Conservation (phyloP, 2,797 vertebrate species). For the Lemur catta region DNA sequence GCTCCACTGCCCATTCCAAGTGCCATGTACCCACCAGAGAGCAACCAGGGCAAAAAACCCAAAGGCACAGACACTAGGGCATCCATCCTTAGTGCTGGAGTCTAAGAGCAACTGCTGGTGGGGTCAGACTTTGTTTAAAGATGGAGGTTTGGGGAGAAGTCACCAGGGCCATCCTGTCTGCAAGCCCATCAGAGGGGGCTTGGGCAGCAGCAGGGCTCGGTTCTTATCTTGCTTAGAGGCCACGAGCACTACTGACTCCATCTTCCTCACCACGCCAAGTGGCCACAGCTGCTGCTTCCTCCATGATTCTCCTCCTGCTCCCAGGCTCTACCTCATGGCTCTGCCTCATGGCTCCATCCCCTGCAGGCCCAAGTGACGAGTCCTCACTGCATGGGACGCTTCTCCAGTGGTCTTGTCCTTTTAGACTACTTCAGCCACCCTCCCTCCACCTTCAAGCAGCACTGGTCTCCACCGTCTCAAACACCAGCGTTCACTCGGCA, state of each 20-base stretch:
- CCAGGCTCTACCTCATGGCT: too few species aligned
- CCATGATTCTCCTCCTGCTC: too few species aligned
- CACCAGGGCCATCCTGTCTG: not conserved
- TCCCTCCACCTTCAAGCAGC: too few species aligned
- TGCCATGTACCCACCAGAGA: not conserved
- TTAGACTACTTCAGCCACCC: not conserved
- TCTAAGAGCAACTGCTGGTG: not conserved
- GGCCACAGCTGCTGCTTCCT: not conserved
- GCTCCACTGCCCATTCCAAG: not conserved
- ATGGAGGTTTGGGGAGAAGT: not conserved
- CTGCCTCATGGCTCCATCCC: not conserved
- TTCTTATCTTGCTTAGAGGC: not conserved
- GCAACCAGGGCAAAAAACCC: not conserved
- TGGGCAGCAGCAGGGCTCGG: not conserved
- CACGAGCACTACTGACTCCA: not conserved
- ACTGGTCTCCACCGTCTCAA: not conserved
- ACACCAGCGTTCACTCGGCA: not conserved
- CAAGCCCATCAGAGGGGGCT: not conserved
- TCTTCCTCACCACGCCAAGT: not conserved
- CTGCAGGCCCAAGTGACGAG: too few species aligned
- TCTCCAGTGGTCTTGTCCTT: not conserved
- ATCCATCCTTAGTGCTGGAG: rapidly evolving
- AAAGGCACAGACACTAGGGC: not conserved
- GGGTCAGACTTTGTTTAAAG: not conserved
- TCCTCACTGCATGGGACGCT: rapidly evolving